Conservation (phyloP, 2,113 vertebrate genomes). For the Lucifuga dentata region DNA sequence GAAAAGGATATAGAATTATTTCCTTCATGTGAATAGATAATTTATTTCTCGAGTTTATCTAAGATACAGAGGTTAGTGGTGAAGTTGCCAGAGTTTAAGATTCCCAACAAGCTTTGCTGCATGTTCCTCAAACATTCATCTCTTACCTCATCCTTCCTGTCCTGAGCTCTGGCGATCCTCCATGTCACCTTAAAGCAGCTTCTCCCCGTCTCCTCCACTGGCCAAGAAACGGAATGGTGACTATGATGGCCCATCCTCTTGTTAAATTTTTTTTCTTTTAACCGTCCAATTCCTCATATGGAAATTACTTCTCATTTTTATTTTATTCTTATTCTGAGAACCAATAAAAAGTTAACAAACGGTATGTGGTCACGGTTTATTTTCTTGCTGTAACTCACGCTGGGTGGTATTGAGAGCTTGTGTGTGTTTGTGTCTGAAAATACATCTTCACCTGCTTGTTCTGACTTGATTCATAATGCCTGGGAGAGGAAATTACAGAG, state of each 20-base stretch:
- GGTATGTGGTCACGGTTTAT: background rate
- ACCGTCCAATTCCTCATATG: conserved; percentile 68
- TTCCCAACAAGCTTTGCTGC: too few species aligned
- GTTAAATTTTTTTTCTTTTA: conserved; percentile 39
- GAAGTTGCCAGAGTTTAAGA: conserved; percentile 20
- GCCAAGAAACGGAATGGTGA: conserved; percentile 29
- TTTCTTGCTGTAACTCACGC: background rate
- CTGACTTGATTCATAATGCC: too few species aligned
- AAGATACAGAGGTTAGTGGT: conserved; percentile 8
- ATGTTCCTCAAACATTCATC: background rate
- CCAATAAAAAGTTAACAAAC: conserved; percentile 77
- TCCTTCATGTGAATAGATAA: conserved; percentile 40
- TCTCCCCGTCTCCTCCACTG: conserved; percentile 48
- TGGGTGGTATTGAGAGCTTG: too few species aligned
- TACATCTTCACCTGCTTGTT: too few species aligned
- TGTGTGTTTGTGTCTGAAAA: too few species aligned
- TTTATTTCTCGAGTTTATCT: conserved; percentile 34
- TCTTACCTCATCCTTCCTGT: background rate
- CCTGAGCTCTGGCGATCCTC: background rate
- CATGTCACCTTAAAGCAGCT: conserved; percentile 38
- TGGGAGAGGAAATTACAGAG: too few species aligned
- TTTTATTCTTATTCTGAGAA: conserved; percentile 68
- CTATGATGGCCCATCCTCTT: conserved; percentile 26
- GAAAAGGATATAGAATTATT: conserved; percentile 51
- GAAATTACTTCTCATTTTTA: conserved; percentile 73